These are phyloP conservation scores for Chromis chromis DNA, from an alignment of 2,797 vertebrate genomes.

Conservation along the genomic window DNA sequence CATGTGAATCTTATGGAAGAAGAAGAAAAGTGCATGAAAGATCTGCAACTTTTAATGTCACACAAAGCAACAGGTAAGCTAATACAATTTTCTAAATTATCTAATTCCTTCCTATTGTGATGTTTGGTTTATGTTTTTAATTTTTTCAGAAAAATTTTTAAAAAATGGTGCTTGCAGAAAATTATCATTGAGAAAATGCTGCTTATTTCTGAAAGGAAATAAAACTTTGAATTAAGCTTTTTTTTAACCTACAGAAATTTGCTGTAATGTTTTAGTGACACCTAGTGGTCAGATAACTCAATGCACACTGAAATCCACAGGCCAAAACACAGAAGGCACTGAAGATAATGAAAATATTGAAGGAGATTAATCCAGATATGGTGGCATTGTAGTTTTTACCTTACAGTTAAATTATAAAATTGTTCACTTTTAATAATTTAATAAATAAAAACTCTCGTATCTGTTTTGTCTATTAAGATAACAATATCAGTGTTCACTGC, in stretches of 20 bases:
- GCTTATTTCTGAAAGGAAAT: neutral
- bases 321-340: neutral
- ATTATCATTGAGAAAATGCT: slow-evolving; percentile 3
- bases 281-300: slow-evolving; percentile 44
- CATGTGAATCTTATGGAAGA: slow-evolving; percentile 79
- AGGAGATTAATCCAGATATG: neutral
- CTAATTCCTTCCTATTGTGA: neutral
- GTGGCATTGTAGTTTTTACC: neutral
- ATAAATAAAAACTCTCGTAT: neutral
- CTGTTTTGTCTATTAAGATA: slow-evolving; percentile 27
- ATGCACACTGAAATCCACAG: neutral
- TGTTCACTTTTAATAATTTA: no score
- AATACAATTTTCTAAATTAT: neutral
- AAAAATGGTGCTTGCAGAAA: neutral
- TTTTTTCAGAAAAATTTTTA: neutral
- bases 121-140: neutral
- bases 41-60: slow-evolving; percentile 69
- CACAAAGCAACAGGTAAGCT: slow-evolving; percentile 60
- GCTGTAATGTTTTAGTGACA: slow-evolving; percentile 43
- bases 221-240: neutral
- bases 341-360: neutral
- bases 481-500: slow-evolving; percentile 73
- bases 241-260: neutral
- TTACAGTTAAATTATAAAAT: neutral
- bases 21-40: slow-evolving; percentile 80